Base-by-base conservation (phyloP, 1,140 invertebrate genomes). In the Eriosoma lanigerum region DNA sequence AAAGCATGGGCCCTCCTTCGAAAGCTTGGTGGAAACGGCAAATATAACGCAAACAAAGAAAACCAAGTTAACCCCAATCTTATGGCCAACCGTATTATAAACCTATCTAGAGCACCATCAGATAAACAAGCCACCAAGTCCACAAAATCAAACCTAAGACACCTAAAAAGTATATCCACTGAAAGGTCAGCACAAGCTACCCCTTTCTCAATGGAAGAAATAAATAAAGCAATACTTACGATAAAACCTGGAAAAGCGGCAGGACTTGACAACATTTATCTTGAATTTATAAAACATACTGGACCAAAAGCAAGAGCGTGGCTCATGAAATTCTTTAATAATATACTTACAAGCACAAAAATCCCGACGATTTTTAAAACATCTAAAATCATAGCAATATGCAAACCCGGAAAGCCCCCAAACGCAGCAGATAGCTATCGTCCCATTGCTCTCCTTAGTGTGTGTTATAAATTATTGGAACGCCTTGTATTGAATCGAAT, bases 171-270 rank as follows among this genome's bases (percentile, higher is more conserved):
- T 4, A 12, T 56, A 24, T 38, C 60, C 60, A 64, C 0, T 1
- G 32, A 64, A 64, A 64, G 60, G 9, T 3, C 60, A 64, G 17
- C 64, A 44, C 80, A 50, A 44, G 48, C 60, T 5, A 21, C 32
- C 38, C 50, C 80, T 9, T 81, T 70, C 8, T 26, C 68, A 4
- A 5, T 72, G 0, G 21, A 72, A 72, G 64, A 68, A 81, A 32
- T 81, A 70, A 50, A 38, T 32, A 64, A 81, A 70, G 64, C 80
- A 1, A 70, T 81, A 48, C 62, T 46, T 2, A 54, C 19, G 50
- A 81, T 81, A 64, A 81, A 81, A 66, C 24, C 26, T 62, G 38
- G 58, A 52, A 81, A 81, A 81, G 78, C 48, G 26, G 80, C 80
- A 81, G 80, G 64, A 48, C 44, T 81, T 15, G 80, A 81, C 32